A percentile compares a stretch with the other conserved stretches of the same genome.
Evolutionary conservation across 2,113 vertebrate genomes (phyloP).

Genomic region (Dasyurus viverrinus): DNA sequence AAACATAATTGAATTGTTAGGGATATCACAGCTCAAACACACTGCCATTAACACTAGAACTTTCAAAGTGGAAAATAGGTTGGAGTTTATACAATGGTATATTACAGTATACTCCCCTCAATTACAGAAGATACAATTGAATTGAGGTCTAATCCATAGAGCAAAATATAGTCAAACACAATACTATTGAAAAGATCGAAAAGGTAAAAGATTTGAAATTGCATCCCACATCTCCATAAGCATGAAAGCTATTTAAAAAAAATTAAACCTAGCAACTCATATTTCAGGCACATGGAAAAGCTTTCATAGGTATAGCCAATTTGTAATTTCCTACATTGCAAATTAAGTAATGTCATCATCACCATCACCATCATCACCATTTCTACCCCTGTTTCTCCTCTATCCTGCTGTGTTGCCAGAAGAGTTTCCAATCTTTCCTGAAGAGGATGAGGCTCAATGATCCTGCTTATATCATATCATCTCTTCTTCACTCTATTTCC

Average conservation of each 20-base stretch:
- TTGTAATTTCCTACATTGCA: background rate
- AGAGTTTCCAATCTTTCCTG: background rate
- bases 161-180: background rate
- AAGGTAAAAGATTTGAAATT: background rate
- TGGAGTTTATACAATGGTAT: background rate
- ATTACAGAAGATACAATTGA: background rate
- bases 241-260: background rate
- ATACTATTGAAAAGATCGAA: background rate
- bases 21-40: background rate
- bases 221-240: background rate
- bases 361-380: background rate
- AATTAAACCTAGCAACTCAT: background rate
- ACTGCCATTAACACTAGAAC: background rate
- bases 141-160: background rate
- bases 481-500: background rate
- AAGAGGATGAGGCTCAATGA: background rate
- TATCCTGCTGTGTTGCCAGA: background rate
- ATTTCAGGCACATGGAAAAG: background rate
- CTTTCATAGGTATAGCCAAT: background rate
- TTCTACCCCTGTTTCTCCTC: background rate
- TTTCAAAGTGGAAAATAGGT: background rate
- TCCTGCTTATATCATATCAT: background rate
- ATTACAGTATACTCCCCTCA: background rate
- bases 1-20: background rate
- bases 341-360: too few relatives aligned